A percentile compares a stretch with the other conserved stretches of the same genome.
phyloP scores from a whole-genome alignment of 1,140 invertebrate genomes.

The Drosophila pectinifera region DNA sequence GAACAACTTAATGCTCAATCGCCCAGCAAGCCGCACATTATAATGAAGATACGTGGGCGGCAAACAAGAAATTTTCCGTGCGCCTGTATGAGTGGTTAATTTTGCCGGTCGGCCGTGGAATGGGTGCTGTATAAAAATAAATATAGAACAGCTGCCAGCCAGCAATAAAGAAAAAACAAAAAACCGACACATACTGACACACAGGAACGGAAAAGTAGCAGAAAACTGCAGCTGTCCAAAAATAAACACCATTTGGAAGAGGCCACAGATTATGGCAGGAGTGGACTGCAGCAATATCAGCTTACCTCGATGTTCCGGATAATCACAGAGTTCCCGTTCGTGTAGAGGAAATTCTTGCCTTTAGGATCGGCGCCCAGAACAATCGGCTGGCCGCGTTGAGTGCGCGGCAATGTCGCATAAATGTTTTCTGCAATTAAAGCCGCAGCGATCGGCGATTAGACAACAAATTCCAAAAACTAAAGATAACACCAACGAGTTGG shows the following conservation, averaged over 20 bases:
- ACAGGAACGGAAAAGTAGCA: conserved; percentile 54
- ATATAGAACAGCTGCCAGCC: conserved; percentile 70
- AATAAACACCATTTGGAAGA: conserved; percentile 73
- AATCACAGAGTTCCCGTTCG: conserved; percentile 98
- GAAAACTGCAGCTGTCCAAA: conserved; percentile 81
- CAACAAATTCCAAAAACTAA: conserved; percentile 4
- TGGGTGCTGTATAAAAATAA: conserved; percentile 63
- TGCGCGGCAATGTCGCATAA: conserved; percentile 96
- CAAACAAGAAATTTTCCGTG: conserved; percentile 40
- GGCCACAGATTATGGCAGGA: conserved; percentile 51
- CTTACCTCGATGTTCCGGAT: conserved; percentile 97
- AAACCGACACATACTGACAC: conserved; percentile 12
- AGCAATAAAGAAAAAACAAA: conserved; percentile 30
- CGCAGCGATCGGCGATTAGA: conserved; percentile 57
- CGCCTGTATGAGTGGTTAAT: conserved; percentile 26
- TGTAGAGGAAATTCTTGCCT: conserved; percentile 98
- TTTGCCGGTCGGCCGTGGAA: conserved; percentile 56
- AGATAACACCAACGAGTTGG: conserved; percentile 20
- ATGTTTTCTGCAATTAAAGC: conserved; percentile 89
- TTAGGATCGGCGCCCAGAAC: conserved; percentile 98
- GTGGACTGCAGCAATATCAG: conserved; percentile 41
- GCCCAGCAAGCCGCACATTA: conserved; percentile 23
- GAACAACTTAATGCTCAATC: conserved; percentile 26
- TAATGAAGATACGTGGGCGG: conserved; percentile 61
- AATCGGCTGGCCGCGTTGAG: conserved; percentile 95